Conservation (phyloP, 2,113 vertebrate species). For the Apus apus region DNA sequence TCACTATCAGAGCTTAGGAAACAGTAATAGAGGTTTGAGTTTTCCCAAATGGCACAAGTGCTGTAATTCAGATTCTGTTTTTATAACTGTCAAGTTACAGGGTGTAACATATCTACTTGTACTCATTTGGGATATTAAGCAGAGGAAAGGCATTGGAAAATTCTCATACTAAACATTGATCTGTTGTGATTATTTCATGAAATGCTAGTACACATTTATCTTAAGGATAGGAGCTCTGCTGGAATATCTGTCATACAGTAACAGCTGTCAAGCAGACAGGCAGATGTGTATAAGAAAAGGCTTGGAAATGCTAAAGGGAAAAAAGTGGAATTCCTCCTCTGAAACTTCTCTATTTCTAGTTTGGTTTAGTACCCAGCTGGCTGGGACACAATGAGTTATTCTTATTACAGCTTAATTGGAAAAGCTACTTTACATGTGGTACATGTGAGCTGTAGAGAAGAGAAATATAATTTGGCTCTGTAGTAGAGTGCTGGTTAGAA, state of each 20-base stretch:
- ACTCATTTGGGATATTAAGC: neutral
- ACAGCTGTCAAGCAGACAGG: neutral
- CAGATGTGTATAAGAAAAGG: neutral
- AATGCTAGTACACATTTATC: neutral
- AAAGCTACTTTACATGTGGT: neutral
- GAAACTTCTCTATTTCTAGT: neutral
- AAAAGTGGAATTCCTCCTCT: neutral
- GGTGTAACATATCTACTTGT: neutral
- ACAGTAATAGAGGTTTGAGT: neutral
- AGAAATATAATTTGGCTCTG: accelerated
- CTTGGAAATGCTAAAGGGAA: neutral
- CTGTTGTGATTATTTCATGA: neutral
- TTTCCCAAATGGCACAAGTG: neutral
- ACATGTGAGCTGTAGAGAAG: neutral
- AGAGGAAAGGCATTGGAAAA: neutral
- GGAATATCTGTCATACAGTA: neutral
- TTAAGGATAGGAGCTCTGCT: neutral
- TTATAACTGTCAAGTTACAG: neutral
- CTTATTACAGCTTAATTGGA: neutral
- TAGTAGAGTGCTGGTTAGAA: neutral
- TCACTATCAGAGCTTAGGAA: neutral
- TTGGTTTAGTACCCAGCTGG: neutral
- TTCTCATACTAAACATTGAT: neutral
- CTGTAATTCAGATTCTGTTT: neutral
- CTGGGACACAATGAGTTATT: neutral